Evolutionary conservation across 2,888 invertebrate species (phyloP), one percentile per base, ranked within the genome.

Genomic region (Parapristionchus giblindavisi): DNA sequence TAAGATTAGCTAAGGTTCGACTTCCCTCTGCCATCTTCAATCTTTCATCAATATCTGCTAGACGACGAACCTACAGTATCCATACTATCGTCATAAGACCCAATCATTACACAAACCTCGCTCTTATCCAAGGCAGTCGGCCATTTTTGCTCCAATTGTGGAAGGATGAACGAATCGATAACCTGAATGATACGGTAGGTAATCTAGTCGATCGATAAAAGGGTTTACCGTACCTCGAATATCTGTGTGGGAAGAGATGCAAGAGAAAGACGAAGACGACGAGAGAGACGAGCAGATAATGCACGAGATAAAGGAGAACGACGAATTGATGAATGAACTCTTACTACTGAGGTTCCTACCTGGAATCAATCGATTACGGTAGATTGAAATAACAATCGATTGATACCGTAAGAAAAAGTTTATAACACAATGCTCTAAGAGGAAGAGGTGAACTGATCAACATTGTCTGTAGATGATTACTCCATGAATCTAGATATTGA

Each of bases 121-220:
- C 60, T 72, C 72, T 72, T 72, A 27, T 72, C 72, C 29, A 72
- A n/a, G n/a, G 58, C 58, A 36, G 72, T 60, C 72, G 72, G 72
- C 72, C 72, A 72, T n/a, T 36, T 29, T 4, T 48, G 51, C n/a
- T 58, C 58, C 43, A 72, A 51, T 72, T 58, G 60, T 29, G 72
- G 72, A 40, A 60, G n/a, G 17, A 72, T n/a, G 38, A 58, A 72
- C 3, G 58, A 48, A n/a, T 72, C 72, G 43, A 72, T 72, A 29
- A 72, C 72, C 72, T 72, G 43, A 32, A 56, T n/a, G 6, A 54
- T 27, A 43, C 43, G 43, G 11, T 17, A 43, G 43, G 43, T 43
- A 17, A 43, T 14, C 17, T 43, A 43, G 43, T 17, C n/a, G n/a
- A n/a, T n/a, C n/a, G n/a, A n/a, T n/a, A n/a, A n/a, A n/a, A n/a